Conservation (phyloP, 2,888 invertebrate species). For the Amorpha juglandis region DNA sequence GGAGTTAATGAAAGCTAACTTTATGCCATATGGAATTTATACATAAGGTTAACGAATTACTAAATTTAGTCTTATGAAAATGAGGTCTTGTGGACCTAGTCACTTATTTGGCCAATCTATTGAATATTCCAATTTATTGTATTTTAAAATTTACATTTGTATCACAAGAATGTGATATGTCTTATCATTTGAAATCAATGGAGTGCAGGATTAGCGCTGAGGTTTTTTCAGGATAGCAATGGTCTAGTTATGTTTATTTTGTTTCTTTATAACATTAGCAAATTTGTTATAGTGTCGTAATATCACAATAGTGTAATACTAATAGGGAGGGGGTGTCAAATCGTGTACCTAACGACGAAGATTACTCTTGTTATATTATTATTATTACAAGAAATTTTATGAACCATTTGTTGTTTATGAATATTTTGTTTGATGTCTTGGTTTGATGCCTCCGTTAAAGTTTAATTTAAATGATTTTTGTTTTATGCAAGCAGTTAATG, state of each 20-base stretch:
- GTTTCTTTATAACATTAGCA: slow-evolving; percentile 80
- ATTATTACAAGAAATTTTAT: slow-evolving; percentile 79
- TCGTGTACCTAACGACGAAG: slow-evolving; percentile 75
- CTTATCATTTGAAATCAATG: slow-evolving; percentile 74
- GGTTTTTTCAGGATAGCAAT: slow-evolving; percentile 82
- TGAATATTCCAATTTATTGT: slow-evolving; percentile 84
- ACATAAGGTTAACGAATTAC: slow-evolving; percentile 85
- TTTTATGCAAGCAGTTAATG: slow-evolving; percentile 84
- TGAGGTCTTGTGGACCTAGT: slow-evolving; percentile 81
- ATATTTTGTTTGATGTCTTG: slow-evolving; percentile 79
- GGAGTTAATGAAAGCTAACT: slow-evolving; percentile 84
- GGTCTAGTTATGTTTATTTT: slow-evolving; percentile 83
- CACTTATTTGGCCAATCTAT: slow-evolving; percentile 83
- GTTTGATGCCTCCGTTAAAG: slow-evolving; percentile 84
- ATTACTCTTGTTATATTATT: slow-evolving; percentile 71
- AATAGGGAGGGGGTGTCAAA: slow-evolving; percentile 84
- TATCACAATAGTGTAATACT: slow-evolving; percentile 83
- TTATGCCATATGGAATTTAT: slow-evolving; percentile 84
- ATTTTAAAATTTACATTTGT: slow-evolving; percentile 77
- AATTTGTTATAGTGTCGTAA: slow-evolving; percentile 83
- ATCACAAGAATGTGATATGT: slow-evolving; percentile 69
- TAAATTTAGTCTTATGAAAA: slow-evolving; percentile 83
- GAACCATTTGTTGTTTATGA: slow-evolving; percentile 81
- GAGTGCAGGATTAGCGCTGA: slow-evolving; percentile 82
- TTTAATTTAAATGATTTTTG: slow-evolving; percentile 83